phyloP scores from a whole-genome alignment of 2,888 invertebrate species.

The Rotaria macrura region DNA sequence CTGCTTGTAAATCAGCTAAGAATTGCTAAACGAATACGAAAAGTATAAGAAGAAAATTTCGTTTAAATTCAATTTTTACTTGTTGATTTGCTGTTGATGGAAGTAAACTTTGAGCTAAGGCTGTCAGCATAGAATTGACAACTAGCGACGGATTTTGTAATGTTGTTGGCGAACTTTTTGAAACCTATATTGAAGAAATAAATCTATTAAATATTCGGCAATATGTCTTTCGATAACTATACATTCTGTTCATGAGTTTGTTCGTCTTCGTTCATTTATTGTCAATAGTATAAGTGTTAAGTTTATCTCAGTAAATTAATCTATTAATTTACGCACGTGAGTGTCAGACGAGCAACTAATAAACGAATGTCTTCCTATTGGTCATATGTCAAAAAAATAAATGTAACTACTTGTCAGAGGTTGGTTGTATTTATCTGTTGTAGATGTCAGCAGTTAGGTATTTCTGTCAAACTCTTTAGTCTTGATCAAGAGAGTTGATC shows the following conservation, averaged over 20 bases:
- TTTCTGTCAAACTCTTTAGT: not conserved
- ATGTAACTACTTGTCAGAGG: not conserved
- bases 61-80: not conserved
- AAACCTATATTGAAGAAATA: not conserved
- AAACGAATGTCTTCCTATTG: not conserved
- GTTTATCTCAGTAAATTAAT: not conserved
- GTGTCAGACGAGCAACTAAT: not conserved
- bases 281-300: not conserved
- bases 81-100: not conserved
- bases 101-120: not conserved
- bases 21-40: not conserved
- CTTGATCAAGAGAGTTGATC: not conserved
- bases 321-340: constrained; percentile 4
- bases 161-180: not conserved
- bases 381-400: not conserved
- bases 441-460: not conserved
- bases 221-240: not conserved
- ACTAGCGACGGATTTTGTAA: constrained; percentile 3
- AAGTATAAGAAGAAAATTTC: not conserved
- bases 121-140: not conserved
- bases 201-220: not conserved
- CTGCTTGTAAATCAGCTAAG: not conserved
- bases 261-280: not conserved
- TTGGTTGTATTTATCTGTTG: not conserved
- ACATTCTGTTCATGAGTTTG: not conserved